Evolutionary conservation across 1,140 invertebrate genomes (phyloP).

Genomic region (honey bee (Apis mellifera)): DNA sequence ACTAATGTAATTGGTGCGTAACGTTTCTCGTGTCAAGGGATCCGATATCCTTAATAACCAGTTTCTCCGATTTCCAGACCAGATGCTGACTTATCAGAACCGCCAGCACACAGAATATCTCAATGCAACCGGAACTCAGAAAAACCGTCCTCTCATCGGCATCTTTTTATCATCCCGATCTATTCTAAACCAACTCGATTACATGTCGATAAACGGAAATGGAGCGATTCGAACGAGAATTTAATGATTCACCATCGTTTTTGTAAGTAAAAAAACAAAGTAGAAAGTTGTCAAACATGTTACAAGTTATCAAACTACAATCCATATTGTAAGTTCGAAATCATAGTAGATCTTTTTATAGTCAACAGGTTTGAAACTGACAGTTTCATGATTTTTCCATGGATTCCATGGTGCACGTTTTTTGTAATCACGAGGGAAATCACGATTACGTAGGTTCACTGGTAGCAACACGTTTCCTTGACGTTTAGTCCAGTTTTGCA

Average conservation of each 20-base stretch:
- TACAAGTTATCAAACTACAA: not conserved
- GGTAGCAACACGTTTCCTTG: conserved; percentile 12
- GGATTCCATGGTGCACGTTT: not conserved
- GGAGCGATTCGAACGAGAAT: not conserved
- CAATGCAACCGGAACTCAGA: not conserved
- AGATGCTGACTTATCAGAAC: not conserved
- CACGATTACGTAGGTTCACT: not conserved
- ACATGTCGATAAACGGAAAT: not conserved
- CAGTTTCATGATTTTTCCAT: not conserved
- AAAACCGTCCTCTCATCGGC: not conserved
- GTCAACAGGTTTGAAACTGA: not conserved
- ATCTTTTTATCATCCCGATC: not conserved
- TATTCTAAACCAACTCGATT: too few relatives aligned
- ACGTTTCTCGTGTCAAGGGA: conserved; percentile 41
- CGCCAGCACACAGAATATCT: not conserved
- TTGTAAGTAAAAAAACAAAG: not conserved
- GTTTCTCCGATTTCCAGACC: conserved; percentile 38
- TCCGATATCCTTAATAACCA: conserved; percentile 44
- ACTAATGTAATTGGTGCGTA: conserved; percentile 47
- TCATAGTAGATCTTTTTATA: not conserved
- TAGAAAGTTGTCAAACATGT: conserved; percentile 9
- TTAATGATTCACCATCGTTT: not conserved
- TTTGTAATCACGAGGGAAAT: not conserved
- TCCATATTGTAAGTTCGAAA: not conserved
- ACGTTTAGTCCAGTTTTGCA: conserved; percentile 51